Percentiles rank a stretch among this genome's conserved stretches.
Evolutionary conservation across 1,140 invertebrate genomes (phyloP).

Genomic region (fruit fly (Drosophila melanogaster)): Release_6_plus_ISO1_MT NC_004354.4:18244501-18245000

Average conservation of each 20-base stretch:
- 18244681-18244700: too few species aligned
- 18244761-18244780: conserved; percentile 13
- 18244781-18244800: conserved; percentile 49
- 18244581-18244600: conserved; percentile 27
- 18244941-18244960: background rate
- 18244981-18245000: background rate
- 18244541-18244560: conserved; percentile 1
- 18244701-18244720: conserved; percentile 46
- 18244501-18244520: background rate
- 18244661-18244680: too few species aligned
- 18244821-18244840: conserved; percentile 5
- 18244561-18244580: conserved; percentile 30
- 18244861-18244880: conserved; percentile 2
- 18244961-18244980: too few species aligned
- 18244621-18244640: conserved; percentile 1
- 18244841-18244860: conserved; percentile 38
- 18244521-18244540: background rate
- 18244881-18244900: conserved; percentile 66
- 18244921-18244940: conserved; percentile 17
- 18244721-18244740: conserved; percentile 19
- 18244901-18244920: conserved; percentile 30
- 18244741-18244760: background rate
- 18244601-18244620: conserved; percentile 25
- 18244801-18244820: conserved; percentile 12
- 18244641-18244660: background rate